Conservation (phyloP, 23 tunicate species). For the Trididemnum nubilum region DNA sequence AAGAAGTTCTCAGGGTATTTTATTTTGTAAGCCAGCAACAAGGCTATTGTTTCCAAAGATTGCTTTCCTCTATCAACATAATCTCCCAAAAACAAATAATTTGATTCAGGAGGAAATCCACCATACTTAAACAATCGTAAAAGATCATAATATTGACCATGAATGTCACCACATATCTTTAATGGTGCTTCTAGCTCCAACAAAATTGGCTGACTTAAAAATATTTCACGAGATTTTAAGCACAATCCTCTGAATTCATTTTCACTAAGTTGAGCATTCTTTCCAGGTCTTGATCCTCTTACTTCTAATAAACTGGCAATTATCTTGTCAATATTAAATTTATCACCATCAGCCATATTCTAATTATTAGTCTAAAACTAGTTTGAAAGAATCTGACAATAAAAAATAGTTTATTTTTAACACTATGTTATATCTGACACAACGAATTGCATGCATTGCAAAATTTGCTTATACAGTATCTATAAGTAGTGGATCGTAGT, state of each 20-base stretch:
- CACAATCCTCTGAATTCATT: conserved; percentile 94
- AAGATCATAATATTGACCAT: conserved; percentile 99
- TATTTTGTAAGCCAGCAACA: conserved; percentile 93
- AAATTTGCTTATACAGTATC: no score
- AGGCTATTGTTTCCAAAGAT: conserved; percentile 96
- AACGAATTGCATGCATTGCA: no score
- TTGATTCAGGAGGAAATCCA: no score
- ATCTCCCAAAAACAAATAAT: no score
- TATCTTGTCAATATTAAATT: conserved; percentile 93
- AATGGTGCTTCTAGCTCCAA: conserved; percentile 98
- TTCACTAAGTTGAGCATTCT: conserved; percentile 93
- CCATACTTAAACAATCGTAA: conserved; percentile 97
- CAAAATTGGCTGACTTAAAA: conserved; percentile 95
- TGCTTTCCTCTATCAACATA: no score
- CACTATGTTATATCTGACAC: no score
- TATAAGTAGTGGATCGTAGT: no score
- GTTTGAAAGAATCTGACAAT: no score
- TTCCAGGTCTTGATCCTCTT: conserved; percentile 96
- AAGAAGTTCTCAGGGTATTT: conserved; percentile 99
- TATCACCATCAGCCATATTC: conserved; percentile 89
- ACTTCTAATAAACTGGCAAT: conserved; percentile 95
- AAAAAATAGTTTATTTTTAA: no score
- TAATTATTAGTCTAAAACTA: no score
- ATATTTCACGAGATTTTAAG: conserved; percentile 91
- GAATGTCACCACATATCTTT: conserved; percentile 98